A percentile compares a stretch with the other conserved stretches of the same genome.
Evolutionary conservation across 2,113 vertebrate species (phyloP).

Genomic region (Leptobrachium leishanense): DNA sequence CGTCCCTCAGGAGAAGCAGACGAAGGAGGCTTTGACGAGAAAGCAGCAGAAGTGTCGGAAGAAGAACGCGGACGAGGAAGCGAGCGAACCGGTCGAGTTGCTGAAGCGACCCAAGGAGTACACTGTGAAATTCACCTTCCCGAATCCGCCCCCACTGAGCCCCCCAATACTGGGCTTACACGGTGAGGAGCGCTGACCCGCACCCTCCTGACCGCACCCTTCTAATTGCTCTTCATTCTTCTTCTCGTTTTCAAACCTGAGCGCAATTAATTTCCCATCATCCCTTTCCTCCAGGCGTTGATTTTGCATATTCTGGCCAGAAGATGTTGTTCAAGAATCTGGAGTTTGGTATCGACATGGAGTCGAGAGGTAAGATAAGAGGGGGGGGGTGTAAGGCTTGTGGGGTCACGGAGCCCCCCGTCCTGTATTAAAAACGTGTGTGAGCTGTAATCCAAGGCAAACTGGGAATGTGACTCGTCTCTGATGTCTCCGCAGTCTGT

Average conservation of each 20-base stretch:
- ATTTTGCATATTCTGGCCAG: constrained; percentile 76
- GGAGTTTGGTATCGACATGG: constrained; percentile 92
- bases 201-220: too few relatives aligned
- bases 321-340: constrained; percentile 83
- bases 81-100: constrained; percentile 73
- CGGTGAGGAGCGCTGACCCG: constrained; percentile 61
- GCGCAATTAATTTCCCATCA: not conserved
- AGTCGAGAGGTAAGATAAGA: constrained; percentile 80
- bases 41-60: constrained; percentile 87
- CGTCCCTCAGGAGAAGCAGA: constrained; percentile 80
- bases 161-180: constrained; percentile 87
- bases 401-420: not conserved
- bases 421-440: too few relatives aligned
- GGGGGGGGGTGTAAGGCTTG: not conserved
- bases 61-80: constrained; percentile 83
- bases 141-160: constrained; percentile 81
- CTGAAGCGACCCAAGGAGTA: constrained; percentile 86
- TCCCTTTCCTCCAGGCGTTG: constrained; percentile 69
- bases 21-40: constrained; percentile 80
- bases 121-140: constrained; percentile 89
- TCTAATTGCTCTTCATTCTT: not conserved
- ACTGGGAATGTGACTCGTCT: not conserved
- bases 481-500: constrained; percentile 73
- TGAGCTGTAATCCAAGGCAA: not conserved
- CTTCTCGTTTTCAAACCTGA: not conserved